A percentile compares a stretch with the other conserved stretches of the same genome.
phyloP scores from a whole-genome alignment of 2,113 vertebrate species.

The Noturus placidus region DNA sequence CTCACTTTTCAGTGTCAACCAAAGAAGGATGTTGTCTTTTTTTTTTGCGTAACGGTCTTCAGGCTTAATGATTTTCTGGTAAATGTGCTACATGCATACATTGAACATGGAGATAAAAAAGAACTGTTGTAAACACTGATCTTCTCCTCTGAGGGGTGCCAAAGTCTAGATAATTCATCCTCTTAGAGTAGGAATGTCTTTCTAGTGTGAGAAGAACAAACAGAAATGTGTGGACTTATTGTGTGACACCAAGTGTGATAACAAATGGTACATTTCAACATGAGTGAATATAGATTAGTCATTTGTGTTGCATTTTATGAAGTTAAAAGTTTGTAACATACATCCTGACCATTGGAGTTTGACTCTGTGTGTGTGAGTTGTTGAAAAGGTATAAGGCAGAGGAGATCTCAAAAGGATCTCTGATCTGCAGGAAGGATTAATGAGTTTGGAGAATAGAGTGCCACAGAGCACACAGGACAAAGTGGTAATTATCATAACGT shows the following conservation, averaged over 20 bases:
- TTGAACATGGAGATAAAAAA: not conserved
- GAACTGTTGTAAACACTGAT: not conserved
- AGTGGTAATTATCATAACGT: slow-evolving; percentile 32
- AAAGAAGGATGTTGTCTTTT: not conserved
- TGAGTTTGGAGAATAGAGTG: slow-evolving; percentile 23
- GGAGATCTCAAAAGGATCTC: slow-evolving; percentile 23
- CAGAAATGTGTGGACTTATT: not conserved
- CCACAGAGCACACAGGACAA: slow-evolving; percentile 17
- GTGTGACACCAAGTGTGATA: not conserved
- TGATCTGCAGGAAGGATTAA: slow-evolving; percentile 37
- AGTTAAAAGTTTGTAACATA: not conserved
- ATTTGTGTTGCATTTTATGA: not conserved
- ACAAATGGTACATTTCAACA: not conserved
- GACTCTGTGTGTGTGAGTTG: not conserved
- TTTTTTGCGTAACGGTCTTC: not conserved
- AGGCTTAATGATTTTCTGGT: not conserved
- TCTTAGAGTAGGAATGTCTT: not conserved
- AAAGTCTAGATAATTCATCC: not conserved
- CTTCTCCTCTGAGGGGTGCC: not conserved
- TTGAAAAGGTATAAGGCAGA: not conserved
- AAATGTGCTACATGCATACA: not conserved
- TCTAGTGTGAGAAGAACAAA: not conserved
- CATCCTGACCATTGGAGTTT: not conserved
- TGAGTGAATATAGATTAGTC: not conserved
- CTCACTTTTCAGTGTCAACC: not conserved